Conservation (phyloP, 2,888 invertebrate genomes). For the Dasysyrphus tricinctus region DNA sequence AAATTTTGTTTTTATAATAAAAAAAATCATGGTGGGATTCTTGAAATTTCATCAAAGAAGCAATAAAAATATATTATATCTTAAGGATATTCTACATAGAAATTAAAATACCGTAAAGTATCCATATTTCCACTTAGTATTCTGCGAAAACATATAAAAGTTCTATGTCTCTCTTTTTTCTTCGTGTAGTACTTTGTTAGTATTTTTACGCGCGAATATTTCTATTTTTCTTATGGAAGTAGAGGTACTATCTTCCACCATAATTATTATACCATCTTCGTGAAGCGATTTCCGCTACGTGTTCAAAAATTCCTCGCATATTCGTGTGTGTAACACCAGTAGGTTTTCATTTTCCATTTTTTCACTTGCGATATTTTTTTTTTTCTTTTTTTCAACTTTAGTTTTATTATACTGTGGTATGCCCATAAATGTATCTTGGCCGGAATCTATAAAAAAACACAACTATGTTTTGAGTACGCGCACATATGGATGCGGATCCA, state of each 20-base stretch:
- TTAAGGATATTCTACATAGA: constrained; percentile 18
- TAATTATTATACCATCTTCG: constrained; percentile 15
- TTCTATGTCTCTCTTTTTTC: background rate
- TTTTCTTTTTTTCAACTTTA: constrained; percentile 23
- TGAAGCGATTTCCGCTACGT: constrained; percentile 65
- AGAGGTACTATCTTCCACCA: background rate
- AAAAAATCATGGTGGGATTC: background rate
- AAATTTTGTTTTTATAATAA: background rate
- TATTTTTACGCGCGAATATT: constrained; percentile 24
- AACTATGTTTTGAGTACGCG: constrained; percentile 34
- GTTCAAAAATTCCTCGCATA: constrained; percentile 52
- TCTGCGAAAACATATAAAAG: constrained; percentile 63
- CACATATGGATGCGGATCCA: constrained; percentile 22
- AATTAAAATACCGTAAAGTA: constrained; percentile 73
- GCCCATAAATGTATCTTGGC: constrained; percentile 57
- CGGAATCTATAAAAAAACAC: constrained; percentile 60
- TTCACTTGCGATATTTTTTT: constrained; percentile 4
- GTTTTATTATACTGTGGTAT: constrained; percentile 27
- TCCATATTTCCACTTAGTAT: constrained; percentile 51
- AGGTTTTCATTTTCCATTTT: constrained; percentile 14
- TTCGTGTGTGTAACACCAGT: constrained; percentile 30
- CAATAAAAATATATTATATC: constrained; percentile 50
- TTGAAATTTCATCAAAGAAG: constrained; percentile 35
- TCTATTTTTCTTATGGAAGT: constrained; percentile 43
- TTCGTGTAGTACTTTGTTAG: background rate